Evolutionary conservation across 92 coral and sea anemone genomes (phyloP).

Genomic region (Zoanthus sansibaricus): DNA sequence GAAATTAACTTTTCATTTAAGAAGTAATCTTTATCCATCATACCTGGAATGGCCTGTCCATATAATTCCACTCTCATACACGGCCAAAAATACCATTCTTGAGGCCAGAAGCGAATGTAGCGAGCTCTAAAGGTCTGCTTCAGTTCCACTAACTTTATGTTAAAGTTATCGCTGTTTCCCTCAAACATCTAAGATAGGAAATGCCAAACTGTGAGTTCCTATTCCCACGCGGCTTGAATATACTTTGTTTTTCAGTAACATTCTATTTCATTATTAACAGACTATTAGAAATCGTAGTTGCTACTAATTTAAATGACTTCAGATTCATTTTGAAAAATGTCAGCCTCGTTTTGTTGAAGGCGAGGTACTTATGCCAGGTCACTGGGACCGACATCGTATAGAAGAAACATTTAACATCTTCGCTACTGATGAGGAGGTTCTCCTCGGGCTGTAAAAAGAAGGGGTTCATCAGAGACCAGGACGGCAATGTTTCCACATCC

Average conservation of each 20-base stretch:
- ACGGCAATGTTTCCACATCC: too few relatives aligned
- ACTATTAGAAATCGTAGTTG: too few relatives aligned
- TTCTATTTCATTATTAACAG: too few relatives aligned
- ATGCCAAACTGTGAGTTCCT: not conserved
- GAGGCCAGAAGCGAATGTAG: conserved; percentile 76
- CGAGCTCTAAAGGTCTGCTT: conserved; percentile 70
- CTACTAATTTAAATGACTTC: too few relatives aligned
- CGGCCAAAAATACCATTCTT: conserved; percentile 92
- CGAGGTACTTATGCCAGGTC: too few relatives aligned
- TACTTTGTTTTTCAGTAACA: not conserved
- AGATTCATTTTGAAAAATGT: too few relatives aligned
- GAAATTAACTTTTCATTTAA: not conserved
- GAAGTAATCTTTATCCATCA: not conserved
- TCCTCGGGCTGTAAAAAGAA: too few relatives aligned
- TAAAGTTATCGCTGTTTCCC: conserved; percentile 71
- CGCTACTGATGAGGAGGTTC: too few relatives aligned
- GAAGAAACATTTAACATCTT: too few relatives aligned
- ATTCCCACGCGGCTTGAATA: too few relatives aligned
- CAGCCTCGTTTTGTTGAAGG: not conserved
- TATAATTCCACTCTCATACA: conserved; percentile 83
- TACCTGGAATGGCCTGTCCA: conserved; percentile 58
- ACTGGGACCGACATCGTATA: too few relatives aligned
- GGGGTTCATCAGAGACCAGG: too few relatives aligned
- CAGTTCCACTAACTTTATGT: conserved; percentile 64
- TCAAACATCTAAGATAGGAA: conserved; percentile 64